These are phyloP conservation scores for Muscicapa adusta DNA, from an alignment of 2,113 vertebrate genomes.

Conservation along the genomic window DNA sequence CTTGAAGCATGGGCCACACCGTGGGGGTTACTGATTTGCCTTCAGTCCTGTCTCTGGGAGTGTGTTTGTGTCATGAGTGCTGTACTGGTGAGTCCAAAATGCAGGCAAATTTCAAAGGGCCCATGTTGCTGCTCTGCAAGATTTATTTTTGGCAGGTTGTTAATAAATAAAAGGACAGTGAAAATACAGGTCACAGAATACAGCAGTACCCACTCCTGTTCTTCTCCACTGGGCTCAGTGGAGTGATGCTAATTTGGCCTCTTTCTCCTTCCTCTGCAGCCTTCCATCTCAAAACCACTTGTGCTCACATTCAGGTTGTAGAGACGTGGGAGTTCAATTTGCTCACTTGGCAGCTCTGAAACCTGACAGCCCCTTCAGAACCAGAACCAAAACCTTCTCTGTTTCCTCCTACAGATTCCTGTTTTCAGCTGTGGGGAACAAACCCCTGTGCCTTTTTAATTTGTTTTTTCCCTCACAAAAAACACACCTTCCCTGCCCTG, in stretches of 20 bases:
- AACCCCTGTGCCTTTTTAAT: not conserved
- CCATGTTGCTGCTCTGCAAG: not conserved
- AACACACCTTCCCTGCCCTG: not conserved
- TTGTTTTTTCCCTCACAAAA: not conserved
- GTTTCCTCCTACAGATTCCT: not conserved
- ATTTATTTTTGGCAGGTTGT: constrained; percentile 58
- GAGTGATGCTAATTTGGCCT: not conserved
- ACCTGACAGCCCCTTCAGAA: not conserved
- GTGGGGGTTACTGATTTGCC: not conserved
- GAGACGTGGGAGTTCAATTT: not conserved
- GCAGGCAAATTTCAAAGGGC: not conserved
- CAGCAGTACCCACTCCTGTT: not conserved
- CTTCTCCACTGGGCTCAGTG: not conserved
- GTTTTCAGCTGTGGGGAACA: not conserved
- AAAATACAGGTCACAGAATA: constrained; percentile 40
- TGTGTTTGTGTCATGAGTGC: not conserved
- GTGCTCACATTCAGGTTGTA: not conserved
- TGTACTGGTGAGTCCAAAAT: not conserved
- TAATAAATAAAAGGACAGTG: constrained; percentile 59
- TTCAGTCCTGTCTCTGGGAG: not conserved
- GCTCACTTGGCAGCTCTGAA: not conserved
- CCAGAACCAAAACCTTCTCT: not conserved
- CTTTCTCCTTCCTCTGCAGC: not conserved
- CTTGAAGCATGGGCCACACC: not conserved
- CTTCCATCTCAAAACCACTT: not conserved